These are phyloP conservation scores for Tylochromis polylepis DNA, from an alignment of 2,113 vertebrate species.

Conservation along the genomic window DNA sequence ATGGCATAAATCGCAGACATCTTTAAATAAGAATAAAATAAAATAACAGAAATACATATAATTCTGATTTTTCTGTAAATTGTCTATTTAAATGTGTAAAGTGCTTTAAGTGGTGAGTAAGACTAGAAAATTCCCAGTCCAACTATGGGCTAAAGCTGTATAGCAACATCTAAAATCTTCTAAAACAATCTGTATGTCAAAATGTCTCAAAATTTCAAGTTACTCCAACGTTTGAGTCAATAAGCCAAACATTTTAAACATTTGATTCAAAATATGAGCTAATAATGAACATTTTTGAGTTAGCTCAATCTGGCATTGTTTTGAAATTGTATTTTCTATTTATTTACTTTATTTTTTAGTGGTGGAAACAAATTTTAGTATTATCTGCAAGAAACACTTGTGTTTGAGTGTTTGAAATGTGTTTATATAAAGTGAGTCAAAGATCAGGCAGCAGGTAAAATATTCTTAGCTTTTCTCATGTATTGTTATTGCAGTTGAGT, in stretches of 20 bases:
- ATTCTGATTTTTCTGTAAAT: not conserved
- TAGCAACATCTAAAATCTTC: not conserved
- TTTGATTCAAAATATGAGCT: not conserved
- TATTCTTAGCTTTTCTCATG: no score
- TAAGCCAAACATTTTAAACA: fast-evolving
- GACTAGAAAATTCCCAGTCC: not conserved
- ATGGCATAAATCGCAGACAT: not conserved
- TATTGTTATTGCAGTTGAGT: no score
- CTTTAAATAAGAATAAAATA: not conserved
- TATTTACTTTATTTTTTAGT: not conserved
- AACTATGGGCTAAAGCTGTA: not conserved
- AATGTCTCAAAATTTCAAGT: not conserved
- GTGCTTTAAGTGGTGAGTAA: not conserved
- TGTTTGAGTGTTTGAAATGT: no score
- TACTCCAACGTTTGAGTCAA: not conserved
- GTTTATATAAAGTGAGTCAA: no score
- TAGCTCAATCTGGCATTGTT: not conserved
- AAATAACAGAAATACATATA: not conserved
- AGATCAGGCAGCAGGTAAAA: not conserved
- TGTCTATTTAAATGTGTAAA: not conserved
- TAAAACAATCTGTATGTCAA: not conserved
- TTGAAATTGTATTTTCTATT: fast-evolving
- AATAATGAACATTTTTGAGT: not conserved
- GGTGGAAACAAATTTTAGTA: no score
- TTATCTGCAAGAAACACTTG: no score